phyloP scores from a whole-genome alignment of 2,113 vertebrate species.

The Cyanistes caeruleus region DNA sequence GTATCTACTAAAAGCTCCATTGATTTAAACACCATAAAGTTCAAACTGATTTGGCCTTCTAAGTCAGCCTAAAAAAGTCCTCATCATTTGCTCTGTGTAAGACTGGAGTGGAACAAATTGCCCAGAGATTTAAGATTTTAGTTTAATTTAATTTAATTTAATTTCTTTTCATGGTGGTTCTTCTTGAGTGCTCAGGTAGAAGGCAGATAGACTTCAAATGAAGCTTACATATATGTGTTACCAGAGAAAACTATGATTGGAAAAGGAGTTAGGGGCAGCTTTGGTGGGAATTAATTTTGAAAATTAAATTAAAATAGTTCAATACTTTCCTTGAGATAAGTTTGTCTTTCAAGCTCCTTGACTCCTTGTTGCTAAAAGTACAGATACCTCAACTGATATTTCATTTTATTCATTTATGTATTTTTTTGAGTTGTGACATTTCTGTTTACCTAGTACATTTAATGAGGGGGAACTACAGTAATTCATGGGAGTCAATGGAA shows the following conservation, averaged over 20 bases:
- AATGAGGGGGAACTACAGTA: neutral
- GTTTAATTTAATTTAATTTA: too few species aligned
- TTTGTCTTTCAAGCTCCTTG: neutral
- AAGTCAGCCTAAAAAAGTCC: neutral
- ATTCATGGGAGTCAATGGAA: neutral
- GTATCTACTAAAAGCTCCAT: neutral
- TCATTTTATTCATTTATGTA: too few species aligned
- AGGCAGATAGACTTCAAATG: neutral
- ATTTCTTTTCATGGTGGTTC: neutral
- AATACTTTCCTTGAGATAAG: neutral
- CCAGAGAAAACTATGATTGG: neutral
- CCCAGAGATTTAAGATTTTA: neutral
- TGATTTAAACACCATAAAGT: neutral
- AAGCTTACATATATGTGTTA: neutral
- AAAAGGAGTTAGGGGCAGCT: neutral
- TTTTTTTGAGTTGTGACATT: neutral
- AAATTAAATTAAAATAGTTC: neutral
- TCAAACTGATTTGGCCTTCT: neutral
- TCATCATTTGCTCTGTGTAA: neutral
- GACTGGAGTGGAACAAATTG: neutral
- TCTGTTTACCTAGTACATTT: neutral
- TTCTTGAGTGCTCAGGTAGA: neutral
- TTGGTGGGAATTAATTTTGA: neutral
- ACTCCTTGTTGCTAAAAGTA: neutral
- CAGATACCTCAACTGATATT: neutral